Evolutionary conservation across 2,888 invertebrate genomes (phyloP).

Genomic region (Dichetophora obliterata): DNA sequence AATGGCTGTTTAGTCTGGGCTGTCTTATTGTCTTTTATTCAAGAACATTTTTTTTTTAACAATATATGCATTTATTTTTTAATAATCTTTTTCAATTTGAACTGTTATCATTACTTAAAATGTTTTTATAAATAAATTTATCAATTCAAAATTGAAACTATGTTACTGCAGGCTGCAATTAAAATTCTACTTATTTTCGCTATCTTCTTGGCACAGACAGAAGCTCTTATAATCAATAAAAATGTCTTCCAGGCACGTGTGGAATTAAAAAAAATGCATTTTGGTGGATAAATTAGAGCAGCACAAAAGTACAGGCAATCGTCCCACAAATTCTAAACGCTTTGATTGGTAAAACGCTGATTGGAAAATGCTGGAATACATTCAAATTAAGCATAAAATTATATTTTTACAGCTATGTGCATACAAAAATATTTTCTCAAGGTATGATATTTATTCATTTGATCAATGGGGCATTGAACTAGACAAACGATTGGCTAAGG

Average conservation of each 20-base stretch:
- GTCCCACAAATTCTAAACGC: constrained; percentile 97
- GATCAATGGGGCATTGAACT: constrained; percentile 99
- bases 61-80: no score
- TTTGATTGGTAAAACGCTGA: constrained; percentile 95
- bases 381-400: background rate
- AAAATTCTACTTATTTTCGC: no score
- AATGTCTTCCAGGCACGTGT: constrained; percentile 74
- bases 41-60: no score
- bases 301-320: constrained; percentile 96
- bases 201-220: constrained; percentile 98
- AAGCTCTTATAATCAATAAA: constrained; percentile 92
- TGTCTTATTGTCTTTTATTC: no score
- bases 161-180: no score
- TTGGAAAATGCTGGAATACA: constrained; percentile 56
- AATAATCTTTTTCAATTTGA: no score
- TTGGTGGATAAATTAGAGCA: constrained; percentile 79
- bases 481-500: constrained; percentile 98
- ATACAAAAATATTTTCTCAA: constrained; percentile 98
- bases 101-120: no score
- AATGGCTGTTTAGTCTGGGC: no score
- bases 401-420: constrained; percentile 81
- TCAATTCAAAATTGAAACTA: no score
- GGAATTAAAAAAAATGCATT: constrained; percentile 87
- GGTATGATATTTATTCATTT: constrained; percentile 99
- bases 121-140: no score